Evolutionary conservation across 2,113 vertebrate genomes (phyloP).

Genomic region (Sakesphorus luctuosus): DNA sequence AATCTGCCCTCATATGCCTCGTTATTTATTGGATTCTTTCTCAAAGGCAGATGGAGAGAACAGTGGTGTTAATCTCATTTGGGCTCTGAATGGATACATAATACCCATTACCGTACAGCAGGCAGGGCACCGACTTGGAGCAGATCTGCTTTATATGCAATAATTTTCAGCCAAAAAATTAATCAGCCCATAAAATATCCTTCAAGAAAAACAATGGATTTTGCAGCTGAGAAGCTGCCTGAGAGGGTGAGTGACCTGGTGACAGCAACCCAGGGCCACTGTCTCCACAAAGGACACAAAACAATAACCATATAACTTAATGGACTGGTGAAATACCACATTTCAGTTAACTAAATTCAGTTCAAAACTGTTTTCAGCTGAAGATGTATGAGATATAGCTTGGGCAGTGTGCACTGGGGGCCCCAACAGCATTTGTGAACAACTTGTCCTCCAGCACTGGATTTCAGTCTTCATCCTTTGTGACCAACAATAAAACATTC

Average conservation of each 20-base stretch:
- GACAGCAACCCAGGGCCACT: neutral
- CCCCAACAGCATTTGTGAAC: neutral
- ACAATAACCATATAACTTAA: neutral
- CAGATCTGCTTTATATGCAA: neutral
- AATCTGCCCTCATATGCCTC: neutral
- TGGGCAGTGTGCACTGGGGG: neutral
- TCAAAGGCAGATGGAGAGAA: constrained; percentile 55
- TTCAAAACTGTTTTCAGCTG: neutral
- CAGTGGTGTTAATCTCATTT: constrained; percentile 27
- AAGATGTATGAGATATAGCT: neutral
- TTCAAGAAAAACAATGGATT: constrained; percentile 42
- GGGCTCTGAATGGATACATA: neutral
- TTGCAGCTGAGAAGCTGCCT: neutral
- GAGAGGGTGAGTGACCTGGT: neutral
- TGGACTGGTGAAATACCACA: neutral
- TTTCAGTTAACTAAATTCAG: neutral
- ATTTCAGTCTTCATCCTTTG: neutral
- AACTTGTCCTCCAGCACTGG: neutral
- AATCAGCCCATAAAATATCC: constrained; percentile 8
- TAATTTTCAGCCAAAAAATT: constrained; percentile 16
- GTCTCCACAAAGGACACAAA: neutral
- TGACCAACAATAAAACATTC: neutral
- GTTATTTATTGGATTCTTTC: neutral
- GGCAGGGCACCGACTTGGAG: neutral
- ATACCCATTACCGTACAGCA: neutral